phyloP scores from a whole-genome alignment of 2,797 vertebrate species.

The Helicolenus hilgendorfi region DNA sequence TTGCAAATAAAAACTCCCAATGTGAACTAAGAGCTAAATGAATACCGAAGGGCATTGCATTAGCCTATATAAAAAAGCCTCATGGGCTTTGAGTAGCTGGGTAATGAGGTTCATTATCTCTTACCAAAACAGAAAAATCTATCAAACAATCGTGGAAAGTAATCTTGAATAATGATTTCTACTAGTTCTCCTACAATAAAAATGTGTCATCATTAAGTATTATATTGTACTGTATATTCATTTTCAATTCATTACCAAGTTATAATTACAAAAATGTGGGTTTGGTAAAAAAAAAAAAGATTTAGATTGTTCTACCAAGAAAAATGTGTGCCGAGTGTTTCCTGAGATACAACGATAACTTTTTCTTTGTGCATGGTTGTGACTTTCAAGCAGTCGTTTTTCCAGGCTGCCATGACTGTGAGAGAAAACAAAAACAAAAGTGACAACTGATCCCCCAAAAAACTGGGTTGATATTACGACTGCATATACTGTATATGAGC shows the following conservation, averaged over 20 bases:
- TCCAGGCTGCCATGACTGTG: neutral
- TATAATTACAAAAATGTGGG: too few relatives aligned
- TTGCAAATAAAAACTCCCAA: neutral
- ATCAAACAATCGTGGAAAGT: neutral
- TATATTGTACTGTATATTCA: neutral
- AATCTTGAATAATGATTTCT: neutral
- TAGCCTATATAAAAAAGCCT: neutral
- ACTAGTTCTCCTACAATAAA: neutral
- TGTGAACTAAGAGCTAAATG: constrained; percentile 1
- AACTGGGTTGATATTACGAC: neutral
- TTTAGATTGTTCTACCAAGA: neutral
- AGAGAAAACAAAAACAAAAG: constrained; percentile 9
- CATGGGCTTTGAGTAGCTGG: neutral
- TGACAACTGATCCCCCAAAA: neutral
- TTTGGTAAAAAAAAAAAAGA: neutral
- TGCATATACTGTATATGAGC: neutral
- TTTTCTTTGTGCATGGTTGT: constrained; percentile 1
- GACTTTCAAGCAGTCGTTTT: neutral
- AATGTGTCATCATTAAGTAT: neutral
- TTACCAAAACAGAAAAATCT: neutral
- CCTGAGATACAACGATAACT: neutral
- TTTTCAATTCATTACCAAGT: neutral
- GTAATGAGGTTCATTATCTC: neutral
- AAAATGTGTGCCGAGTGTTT: neutral
- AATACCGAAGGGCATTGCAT: constrained; percentile 8